Conservation (phyloP, 2,888 invertebrate genomes). For the Galeopsomyia nigrocyanea region DNA sequence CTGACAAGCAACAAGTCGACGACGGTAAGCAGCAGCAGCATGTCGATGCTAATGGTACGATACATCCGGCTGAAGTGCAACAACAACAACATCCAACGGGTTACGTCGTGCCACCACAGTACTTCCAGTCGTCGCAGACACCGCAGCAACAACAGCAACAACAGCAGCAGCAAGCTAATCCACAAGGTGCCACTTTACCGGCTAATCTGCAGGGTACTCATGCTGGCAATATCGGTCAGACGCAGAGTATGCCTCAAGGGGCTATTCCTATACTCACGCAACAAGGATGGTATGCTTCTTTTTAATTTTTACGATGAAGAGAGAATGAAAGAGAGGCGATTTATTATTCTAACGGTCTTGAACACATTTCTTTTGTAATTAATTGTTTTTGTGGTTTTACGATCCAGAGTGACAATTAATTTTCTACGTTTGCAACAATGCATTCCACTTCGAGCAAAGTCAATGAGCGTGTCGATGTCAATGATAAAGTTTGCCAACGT, state of each 20-base stretch:
- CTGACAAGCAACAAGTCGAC: constrained; percentile 51
- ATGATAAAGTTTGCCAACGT: too few species aligned
- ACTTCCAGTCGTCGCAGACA: constrained; percentile 56
- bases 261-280: constrained; percentile 73
- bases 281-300: constrained; percentile 39
- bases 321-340: too few species aligned
- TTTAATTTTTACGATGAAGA: background rate
- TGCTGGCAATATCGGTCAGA: constrained; percentile 72
- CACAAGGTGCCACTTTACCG: constrained; percentile 75
- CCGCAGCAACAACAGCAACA: constrained; percentile 51
- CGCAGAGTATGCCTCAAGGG: constrained; percentile 73
- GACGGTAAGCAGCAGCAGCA: constrained; percentile 52
- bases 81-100: constrained; percentile 65
- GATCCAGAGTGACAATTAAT: background rate
- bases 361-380: too few species aligned
- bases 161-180: constrained; percentile 64
- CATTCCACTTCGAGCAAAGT: background rate
- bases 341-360: too few species aligned
- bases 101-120: constrained; percentile 52
- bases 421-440: background rate
- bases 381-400: too few species aligned
- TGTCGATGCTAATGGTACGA: constrained; percentile 56
- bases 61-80: constrained; percentile 68
- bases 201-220: constrained; percentile 73
- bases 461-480: background rate